Percentiles rank a stretch among this genome's conserved stretches.
These are phyloP conservation scores for Rattus rattus DNA, from an alignment of 2,113 vertebrate genomes.

Conservation along the genomic window DNA sequence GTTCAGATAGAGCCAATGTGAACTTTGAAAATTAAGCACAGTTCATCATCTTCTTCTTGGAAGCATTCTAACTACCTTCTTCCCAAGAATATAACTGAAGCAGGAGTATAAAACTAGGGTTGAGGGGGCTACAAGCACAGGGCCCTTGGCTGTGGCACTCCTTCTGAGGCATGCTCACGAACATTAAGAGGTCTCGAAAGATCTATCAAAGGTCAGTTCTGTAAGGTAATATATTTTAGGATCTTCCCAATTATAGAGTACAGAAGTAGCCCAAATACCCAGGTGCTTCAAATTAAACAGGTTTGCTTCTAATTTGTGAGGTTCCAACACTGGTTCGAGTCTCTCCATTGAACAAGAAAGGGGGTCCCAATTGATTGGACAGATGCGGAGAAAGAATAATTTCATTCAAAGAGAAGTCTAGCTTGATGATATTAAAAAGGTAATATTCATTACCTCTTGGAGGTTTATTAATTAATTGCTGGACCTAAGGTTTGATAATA, in stretches of 20 bases:
- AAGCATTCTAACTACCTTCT: background rate
- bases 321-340: conserved; percentile 36
- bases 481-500: background rate
- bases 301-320: conserved; percentile 23
- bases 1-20: background rate
- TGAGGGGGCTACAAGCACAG: accelerated
- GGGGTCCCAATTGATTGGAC: conserved; percentile 35
- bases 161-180: background rate
- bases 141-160: background rate
- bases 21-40: conserved; percentile 31
- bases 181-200: background rate
- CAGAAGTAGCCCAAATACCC: background rate
- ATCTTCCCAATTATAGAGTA: background rate
- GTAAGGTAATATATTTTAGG: background rate
- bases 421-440: conserved; percentile 43
- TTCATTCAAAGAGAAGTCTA: conserved; percentile 39
- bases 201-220: background rate
- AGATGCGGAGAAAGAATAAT: background rate
- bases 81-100: background rate
- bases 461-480: conserved; percentile 26
- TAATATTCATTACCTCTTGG: background rate
- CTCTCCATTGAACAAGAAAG: conserved; percentile 51
- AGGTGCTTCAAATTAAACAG: background rate
- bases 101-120: background rate
- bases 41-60: background rate